Conservation (phyloP, 2,797 vertebrate genomes). For the Sardinella longiceps region DNA sequence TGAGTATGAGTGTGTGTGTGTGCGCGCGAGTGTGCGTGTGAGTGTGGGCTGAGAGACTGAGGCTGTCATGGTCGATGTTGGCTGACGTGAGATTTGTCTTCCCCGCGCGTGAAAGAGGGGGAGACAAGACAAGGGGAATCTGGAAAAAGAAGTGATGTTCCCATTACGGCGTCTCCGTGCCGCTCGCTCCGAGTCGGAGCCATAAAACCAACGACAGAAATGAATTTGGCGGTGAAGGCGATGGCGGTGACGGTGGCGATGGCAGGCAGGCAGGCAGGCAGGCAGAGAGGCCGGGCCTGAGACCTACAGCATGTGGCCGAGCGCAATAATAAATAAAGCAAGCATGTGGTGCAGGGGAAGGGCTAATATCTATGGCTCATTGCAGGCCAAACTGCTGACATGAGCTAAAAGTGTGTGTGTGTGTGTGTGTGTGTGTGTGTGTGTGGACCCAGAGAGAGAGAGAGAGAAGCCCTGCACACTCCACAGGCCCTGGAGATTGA, state of each 20-base stretch:
- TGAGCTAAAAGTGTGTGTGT: constrained; percentile 54
- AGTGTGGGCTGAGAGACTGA: no score
- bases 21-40: no score
- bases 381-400: constrained; percentile 62
- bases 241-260: constrained; percentile 18
- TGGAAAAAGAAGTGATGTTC: constrained; percentile 38
- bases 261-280: no score
- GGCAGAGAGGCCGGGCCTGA: constrained; percentile 39
- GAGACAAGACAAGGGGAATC: constrained; percentile 30
- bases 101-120: neutral
- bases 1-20: no score
- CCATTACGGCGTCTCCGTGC: constrained; percentile 44
- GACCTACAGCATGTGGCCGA: constrained; percentile 48
- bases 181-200: constrained; percentile 29
- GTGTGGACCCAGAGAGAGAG: constrained; percentile 51
- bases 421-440: constrained; percentile 51
- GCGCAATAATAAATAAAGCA: constrained; percentile 52
- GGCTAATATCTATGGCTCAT: constrained; percentile 56
- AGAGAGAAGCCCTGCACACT: constrained; percentile 41
- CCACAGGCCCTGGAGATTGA: constrained; percentile 49
- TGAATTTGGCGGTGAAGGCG: constrained; percentile 46
- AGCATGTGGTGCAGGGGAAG: constrained; percentile 30
- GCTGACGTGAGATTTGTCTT: constrained; percentile 22
- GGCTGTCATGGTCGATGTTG: neutral
- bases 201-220: constrained; percentile 54